A percentile compares a stretch with the other conserved stretches of the same genome.
phyloP scores from a whole-genome alignment of 1,140 invertebrate species.

The Geopemphigus sp. region DNA sequence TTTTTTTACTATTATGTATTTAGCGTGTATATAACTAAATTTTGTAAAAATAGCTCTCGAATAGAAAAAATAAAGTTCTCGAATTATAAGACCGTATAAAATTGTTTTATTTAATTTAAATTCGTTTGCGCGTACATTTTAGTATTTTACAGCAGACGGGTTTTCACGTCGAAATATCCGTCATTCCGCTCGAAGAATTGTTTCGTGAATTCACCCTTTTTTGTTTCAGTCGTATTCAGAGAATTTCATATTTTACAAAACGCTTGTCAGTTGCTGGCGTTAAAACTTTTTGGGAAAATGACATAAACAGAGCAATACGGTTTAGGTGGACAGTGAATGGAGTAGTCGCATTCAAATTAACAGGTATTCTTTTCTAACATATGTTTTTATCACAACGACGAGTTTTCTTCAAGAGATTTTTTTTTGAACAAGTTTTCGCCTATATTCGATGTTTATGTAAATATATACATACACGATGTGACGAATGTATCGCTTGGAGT shows the following conservation, averaged over 20 bases:
- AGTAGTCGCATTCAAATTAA: neutral
- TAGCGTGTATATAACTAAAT: too few species aligned
- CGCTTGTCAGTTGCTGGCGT: slow-evolving; percentile 1
- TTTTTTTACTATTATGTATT: too few species aligned
- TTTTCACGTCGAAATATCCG: slow-evolving; percentile 6
- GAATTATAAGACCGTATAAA: neutral
- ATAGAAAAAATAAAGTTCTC: too few species aligned
- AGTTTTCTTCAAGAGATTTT: neutral
- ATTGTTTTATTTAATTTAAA: slow-evolving; percentile 40
- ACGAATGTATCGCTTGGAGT: too few species aligned
- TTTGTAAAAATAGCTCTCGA: too few species aligned
- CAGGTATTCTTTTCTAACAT: neutral
- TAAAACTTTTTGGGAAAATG: slow-evolving; percentile 37
- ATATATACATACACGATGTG: too few species aligned
- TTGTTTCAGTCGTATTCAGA: neutral
- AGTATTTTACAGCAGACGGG: neutral
- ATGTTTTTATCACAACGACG: neutral
- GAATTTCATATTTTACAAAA: slow-evolving; percentile 14
- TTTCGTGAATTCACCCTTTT: slow-evolving; percentile 26
- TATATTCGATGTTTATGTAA: too few species aligned
- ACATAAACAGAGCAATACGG: neutral
- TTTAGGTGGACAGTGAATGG: neutral
- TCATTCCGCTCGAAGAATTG: slow-evolving; percentile 27
- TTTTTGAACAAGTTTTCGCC: too few species aligned
- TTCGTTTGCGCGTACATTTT: neutral